Percentiles rank a stretch among this genome's conserved stretches.
Conservation (phyloP, 2,888 invertebrate species). For the Liposcelis brunnea region DNA sequence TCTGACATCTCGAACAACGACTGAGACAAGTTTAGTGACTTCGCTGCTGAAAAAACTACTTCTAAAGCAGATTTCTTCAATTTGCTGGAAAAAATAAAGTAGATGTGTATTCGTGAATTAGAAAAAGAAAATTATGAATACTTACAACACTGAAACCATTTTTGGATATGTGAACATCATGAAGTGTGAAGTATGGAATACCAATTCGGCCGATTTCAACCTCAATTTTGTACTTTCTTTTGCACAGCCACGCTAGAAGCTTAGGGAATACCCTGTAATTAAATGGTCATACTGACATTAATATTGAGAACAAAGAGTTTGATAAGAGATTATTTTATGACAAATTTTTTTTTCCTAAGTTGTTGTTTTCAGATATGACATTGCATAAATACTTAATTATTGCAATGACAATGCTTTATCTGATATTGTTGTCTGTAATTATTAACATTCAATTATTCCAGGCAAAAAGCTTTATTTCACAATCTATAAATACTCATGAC, state of each 20-base stretch:
- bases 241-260: constrained; percentile 60
- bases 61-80: constrained; percentile 66
- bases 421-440: too few relatives aligned
- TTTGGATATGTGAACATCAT: constrained; percentile 64
- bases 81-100: constrained; percentile 45
- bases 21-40: constrained; percentile 64
- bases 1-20: constrained; percentile 63
- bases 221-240: constrained; percentile 60
- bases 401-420: too few relatives aligned
- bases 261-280: constrained; percentile 54
- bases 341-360: too few relatives aligned
- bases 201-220: constrained; percentile 65
- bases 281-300: constrained; percentile 12
- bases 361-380: too few relatives aligned
- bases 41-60: constrained; percentile 81
- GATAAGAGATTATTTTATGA: too few relatives aligned
- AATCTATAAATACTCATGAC: too few relatives aligned
- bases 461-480: too few relatives aligned
- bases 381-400: too few relatives aligned
- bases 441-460: too few relatives aligned
- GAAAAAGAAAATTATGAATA: too few relatives aligned
- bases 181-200: constrained; percentile 59
- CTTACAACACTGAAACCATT: constrained; percentile 61
- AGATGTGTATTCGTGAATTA: too few relatives aligned
- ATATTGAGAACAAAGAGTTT: too few relatives aligned